phyloP scores from a whole-genome alignment of 2,888 invertebrate species.

The Stenotaenia linearis region DNA sequence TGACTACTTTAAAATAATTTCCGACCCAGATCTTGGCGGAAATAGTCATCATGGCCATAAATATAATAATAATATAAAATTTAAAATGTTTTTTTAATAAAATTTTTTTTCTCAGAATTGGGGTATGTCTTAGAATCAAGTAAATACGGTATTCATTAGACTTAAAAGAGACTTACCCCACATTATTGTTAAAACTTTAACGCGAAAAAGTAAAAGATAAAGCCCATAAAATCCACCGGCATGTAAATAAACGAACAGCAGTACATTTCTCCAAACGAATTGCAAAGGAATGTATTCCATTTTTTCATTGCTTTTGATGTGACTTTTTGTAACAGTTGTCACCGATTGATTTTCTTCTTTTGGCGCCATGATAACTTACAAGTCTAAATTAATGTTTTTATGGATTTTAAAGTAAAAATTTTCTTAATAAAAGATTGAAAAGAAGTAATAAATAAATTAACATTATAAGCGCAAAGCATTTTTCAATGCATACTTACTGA shows the following conservation, averaged over 20 bases:
- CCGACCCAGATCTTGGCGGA: no score
- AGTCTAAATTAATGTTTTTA: background rate
- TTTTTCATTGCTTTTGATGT: background rate
- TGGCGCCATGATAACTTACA: background rate
- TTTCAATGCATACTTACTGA: background rate
- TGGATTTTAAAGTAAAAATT: background rate
- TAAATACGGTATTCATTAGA: no score
- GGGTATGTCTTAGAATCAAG: no score
- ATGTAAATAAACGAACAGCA: constrained; percentile 71
- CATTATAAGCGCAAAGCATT: constrained; percentile 71
- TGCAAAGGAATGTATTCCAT: constrained; percentile 33
- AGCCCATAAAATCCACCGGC: constrained; percentile 67
- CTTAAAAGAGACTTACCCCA: constrained; percentile 65
- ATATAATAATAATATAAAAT: no score
- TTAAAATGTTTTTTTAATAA: no score
- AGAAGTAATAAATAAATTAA: no score
- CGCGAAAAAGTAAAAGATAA: constrained; percentile 65
- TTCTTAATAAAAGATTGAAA: no score
- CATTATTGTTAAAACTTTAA: constrained; percentile 63
- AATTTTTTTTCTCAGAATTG: background rate
- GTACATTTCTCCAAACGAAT: constrained; percentile 76
- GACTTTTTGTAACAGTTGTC: background rate
- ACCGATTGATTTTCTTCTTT: background rate
- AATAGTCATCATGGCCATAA: no score
- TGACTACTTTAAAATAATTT: no score